A percentile compares a stretch with the other conserved stretches of the same genome.
These are phyloP conservation scores for Crotalus horridus DNA, from an alignment of 2,113 vertebrate species.

Conservation along the genomic window DNA sequence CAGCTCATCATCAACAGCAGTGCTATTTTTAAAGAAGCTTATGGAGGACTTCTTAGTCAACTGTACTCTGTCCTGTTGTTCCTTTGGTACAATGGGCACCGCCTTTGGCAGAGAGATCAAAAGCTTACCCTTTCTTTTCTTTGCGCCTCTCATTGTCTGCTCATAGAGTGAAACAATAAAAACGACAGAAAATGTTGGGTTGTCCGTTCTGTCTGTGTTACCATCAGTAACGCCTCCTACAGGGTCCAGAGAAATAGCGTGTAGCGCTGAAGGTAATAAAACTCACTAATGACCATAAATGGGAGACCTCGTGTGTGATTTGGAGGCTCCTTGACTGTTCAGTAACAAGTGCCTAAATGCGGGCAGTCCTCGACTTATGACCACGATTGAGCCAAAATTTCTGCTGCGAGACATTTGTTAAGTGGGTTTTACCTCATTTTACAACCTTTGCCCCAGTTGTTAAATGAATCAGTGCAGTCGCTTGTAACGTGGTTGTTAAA, in stretches of 20 bases:
- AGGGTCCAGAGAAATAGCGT: no score
- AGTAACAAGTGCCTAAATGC: background rate
- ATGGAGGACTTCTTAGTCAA: background rate
- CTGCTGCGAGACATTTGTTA: no score
- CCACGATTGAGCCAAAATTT: no score
- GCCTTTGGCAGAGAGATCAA: background rate
- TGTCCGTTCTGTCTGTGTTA: no score
- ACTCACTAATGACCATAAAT: background rate
- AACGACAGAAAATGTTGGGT: no score
- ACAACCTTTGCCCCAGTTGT: no score
- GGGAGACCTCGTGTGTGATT: background rate
- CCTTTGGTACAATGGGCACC: background rate
- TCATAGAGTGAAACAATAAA: background rate
- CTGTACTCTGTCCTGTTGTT: background rate
- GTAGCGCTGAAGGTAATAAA: no score
- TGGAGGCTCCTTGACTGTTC: background rate
- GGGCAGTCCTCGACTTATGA: background rate
- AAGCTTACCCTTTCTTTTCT: background rate
- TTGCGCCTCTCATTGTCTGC: background rate
- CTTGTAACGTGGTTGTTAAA: background rate
- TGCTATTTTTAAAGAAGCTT: background rate
- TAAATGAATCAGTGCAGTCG: no score
- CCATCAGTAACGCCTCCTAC: no score
- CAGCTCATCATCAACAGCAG: background rate
- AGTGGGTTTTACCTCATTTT: no score